A percentile compares a stretch with the other conserved stretches of the same genome.
Conservation (phyloP, 2,113 vertebrate species). For the Dendrocopos noguchii region DNA sequence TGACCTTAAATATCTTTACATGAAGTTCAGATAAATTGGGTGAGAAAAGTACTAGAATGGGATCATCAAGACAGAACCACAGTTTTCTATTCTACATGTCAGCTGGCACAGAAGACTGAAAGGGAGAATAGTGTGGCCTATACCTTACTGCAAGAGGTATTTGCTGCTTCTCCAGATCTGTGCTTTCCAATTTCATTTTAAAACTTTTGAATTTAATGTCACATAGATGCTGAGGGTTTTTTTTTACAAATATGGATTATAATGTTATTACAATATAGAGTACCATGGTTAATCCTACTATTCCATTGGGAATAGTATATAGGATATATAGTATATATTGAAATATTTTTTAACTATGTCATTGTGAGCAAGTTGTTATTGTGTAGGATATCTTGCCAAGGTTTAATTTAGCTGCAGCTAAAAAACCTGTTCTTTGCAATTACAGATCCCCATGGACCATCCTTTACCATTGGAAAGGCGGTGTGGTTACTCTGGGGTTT, state of each 20-base stretch:
- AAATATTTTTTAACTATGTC: background rate
- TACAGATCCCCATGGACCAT: constrained; percentile 93
- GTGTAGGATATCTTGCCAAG: background rate
- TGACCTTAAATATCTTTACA: background rate
- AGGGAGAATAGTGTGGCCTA: background rate
- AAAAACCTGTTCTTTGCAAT: background rate
- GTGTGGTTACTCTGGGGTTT: constrained; percentile 98
- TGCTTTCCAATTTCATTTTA: background rate
- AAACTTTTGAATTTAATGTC: background rate
- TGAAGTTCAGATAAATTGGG: background rate
- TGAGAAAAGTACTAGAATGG: background rate
- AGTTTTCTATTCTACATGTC: background rate
- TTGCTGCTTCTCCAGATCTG: background rate
- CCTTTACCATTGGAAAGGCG: constrained; percentile 97
- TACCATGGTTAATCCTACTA: background rate
- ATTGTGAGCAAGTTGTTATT: background rate
- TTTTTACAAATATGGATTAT: background rate
- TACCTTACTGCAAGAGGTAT: background rate
- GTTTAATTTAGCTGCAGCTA: background rate
- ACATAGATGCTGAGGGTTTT: background rate
- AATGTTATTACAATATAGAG: background rate
- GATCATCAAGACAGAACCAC: background rate
- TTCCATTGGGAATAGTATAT: background rate
- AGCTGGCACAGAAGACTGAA: background rate
- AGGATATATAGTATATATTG: background rate